Base-by-base conservation (phyloP, 2,888 invertebrate species). In the Bembecia ichneumoniformis region DNA sequence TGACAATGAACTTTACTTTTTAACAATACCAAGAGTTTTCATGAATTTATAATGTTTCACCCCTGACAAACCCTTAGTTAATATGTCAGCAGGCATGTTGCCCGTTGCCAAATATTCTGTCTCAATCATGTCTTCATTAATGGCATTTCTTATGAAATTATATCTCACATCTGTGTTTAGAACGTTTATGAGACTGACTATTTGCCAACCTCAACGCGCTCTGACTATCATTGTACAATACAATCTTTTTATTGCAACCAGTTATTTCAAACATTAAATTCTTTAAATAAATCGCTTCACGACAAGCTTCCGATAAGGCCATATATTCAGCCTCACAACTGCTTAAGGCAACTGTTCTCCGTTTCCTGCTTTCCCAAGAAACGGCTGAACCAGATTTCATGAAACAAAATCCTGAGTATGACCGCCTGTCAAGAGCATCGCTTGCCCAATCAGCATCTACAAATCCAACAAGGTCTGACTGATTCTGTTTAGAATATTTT, bases 381-480 rank as follows among this genome's bases (percentile, higher is more conserved):
- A 58, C 51, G 36, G 54, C 50, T 49, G 50, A 15, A 48, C 53
- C 48, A 28, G 51, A 54, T 34, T 56, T 16, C n/a, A 46, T 49
- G 52, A 60, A 58, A 46, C 50, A 55, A 34, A 49, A 47, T 15
- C 57, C 58, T 45, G 58, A 54, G 46, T 58, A 58, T 34, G 58
- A 58, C 34, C 34, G 48, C 43, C 56, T 55, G 53, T 49, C 52
- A n/a, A n/a, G n/a, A n/a, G n/a, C n/a, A 11, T 47, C 9, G 35
- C 52, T 49, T 35, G 48, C 52, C 58, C 58, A 59, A 53, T 58
- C 59, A 17, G 57, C 57, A 56, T 57, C 58, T 28, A 55, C 55
- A 56, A 48, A 57, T 15, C 56, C 56, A 40, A 14, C 49, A 46
- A 56, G 20, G 43, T 56, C 35, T 28, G 13, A 7, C 11, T 35